Evolutionary conservation across 1,140 invertebrate species (phyloP).

Genomic region (Melanaphis sacchari): DNA sequence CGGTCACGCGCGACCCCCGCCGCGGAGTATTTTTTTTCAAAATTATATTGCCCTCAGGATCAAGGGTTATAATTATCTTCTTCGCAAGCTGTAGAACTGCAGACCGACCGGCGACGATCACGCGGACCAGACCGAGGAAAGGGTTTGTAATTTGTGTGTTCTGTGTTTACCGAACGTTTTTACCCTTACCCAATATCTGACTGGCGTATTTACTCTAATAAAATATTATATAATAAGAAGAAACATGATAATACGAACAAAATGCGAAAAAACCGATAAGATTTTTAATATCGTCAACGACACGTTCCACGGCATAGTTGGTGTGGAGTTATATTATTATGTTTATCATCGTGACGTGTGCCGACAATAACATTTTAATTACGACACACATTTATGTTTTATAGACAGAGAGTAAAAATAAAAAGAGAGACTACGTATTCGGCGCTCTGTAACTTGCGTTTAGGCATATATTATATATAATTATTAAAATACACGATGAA

Average conservation of each 20-base stretch:
- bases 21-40: not conserved
- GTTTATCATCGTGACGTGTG: not conserved
- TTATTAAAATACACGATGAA: not conserved
- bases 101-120: not conserved
- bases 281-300: not conserved
- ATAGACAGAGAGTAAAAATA: not conserved
- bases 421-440: too few species aligned
- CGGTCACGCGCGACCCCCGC: constrained; percentile 45
- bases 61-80: constrained; percentile 36
- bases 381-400: not conserved
- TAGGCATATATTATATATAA: not conserved
- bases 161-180: constrained; percentile 23
- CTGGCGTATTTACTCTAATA: constrained; percentile 17
- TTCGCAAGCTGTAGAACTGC: not conserved
- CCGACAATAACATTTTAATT: not conserved
- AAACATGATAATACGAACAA: not conserved
- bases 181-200: too few species aligned
- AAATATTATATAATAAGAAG: not conserved
- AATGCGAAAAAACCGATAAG: not conserved
- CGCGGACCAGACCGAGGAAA: not conserved
- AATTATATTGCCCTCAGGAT: constrained; percentile 41
- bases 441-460: not conserved
- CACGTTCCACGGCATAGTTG: not conserved
- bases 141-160: constrained; percentile 16
- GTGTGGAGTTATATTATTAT: not conserved